These are phyloP conservation scores for Branchipolynoe longqiensis DNA, from an alignment of 2,888 invertebrate genomes.

Conservation along the genomic window DNA sequence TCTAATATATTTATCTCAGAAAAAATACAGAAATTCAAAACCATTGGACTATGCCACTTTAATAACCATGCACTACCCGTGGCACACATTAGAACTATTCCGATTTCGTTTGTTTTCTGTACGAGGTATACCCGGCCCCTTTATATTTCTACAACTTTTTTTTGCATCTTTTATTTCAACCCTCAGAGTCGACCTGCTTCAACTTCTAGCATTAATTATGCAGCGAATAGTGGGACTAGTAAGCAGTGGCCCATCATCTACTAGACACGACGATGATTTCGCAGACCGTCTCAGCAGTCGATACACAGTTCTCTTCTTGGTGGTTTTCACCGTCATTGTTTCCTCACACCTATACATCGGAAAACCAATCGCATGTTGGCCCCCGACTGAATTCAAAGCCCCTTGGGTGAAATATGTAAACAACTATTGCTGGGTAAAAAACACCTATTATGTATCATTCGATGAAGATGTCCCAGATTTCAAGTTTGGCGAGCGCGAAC, in stretches of 20 bases:
- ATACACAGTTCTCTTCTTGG: constrained; percentile 65
- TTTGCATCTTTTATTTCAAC: too few relatives aligned
- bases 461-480: constrained; percentile 52
- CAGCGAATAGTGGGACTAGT: constrained; percentile 5
- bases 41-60: too few relatives aligned
- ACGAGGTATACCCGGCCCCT: too few relatives aligned
- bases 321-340: constrained; percentile 65
- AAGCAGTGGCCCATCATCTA: background rate
- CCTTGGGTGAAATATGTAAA: constrained; percentile 64
- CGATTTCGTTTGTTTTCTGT: too few relatives aligned
- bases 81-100: too few relatives aligned
- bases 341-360: constrained; percentile 61
- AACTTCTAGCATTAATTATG: too few relatives aligned
- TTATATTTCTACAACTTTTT: too few relatives aligned
- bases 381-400: constrained; percentile 66
- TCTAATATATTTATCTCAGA: too few relatives aligned
- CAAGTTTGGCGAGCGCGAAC: constrained; percentile 62
- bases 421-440: constrained; percentile 66
- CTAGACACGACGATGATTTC: constrained; percentile 64
- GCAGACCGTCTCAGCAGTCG: constrained; percentile 66
- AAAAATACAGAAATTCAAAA: too few relatives aligned
- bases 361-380: constrained; percentile 66
- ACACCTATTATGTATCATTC: constrained; percentile 62
- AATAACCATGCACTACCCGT: too few relatives aligned
- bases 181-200: too few relatives aligned